Base-by-base conservation (phyloP, 2,113 vertebrate species). In the Pogona vitticeps region DNA sequence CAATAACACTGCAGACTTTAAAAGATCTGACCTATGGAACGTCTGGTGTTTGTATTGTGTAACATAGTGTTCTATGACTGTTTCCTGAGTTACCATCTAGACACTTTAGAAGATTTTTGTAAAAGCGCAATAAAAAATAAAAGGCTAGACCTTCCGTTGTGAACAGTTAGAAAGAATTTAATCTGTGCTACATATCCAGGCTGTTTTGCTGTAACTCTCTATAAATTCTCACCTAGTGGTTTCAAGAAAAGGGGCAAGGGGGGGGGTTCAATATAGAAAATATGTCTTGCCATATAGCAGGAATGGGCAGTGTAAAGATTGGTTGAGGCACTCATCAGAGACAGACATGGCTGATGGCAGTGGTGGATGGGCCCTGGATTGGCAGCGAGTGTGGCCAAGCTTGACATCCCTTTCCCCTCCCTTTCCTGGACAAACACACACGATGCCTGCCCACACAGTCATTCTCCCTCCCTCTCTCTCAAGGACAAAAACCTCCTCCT, bases 51-150 rank as follows among this genome's bases (percentile, higher is more conserved):
- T 21, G 40, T 65, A 15, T 28, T 72, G 89, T 84, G 80, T 67
- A 85, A 75, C 77, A 83, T 91, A 68, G 40, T 31, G n/a, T 70
- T 58, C 14, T 73, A 17, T 88, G 68, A 77, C 67, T 56, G 70
- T 65, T 52, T 63, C n/a, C 38, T 67, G 86, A 28, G 17, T 88
- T 61, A 88, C 18, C 89, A 78, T 90, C 93, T 88, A 93, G 91
- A 92, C 59, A 76, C 80, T 87, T 83, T 6, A 6, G 33, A 5
- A 42, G 86, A 2, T 83, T 70, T 82, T 86, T 88, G 88, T 80
- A 90, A 31, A 91, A 93, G 83, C 67, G 82, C 18, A 91, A 85
- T 85, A 21, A 82, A 72, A 85, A 84, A 52, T 87, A 83, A 76
- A 85, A 87, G 12, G 58, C 61, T 1, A 86, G 28, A 87, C 21